A percentile compares a stretch with the other conserved stretches of the same genome.
phyloP scores from a whole-genome alignment of 2,797 vertebrate species.

The Rhinichthys osculus region DNA sequence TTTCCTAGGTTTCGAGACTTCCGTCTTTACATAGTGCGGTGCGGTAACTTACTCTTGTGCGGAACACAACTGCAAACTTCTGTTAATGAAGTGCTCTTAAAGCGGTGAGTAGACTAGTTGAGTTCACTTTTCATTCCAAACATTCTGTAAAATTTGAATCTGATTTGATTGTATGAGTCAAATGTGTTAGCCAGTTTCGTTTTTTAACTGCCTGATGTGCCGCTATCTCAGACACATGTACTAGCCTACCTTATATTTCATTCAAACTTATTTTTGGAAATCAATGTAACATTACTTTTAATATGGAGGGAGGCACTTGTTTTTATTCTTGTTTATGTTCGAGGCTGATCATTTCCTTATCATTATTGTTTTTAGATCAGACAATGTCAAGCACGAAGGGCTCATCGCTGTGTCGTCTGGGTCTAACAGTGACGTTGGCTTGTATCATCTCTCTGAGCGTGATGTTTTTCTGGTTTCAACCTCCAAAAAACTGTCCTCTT shows the following conservation, averaged over 20 bases:
- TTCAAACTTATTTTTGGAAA: too few species aligned
- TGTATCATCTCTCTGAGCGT: background rate
- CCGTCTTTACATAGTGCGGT: background rate
- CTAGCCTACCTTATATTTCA: background rate
- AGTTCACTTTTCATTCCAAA: background rate
- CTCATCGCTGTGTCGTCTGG: background rate
- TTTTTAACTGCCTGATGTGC: background rate
- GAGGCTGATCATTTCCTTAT: background rate
- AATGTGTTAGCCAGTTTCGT: background rate
- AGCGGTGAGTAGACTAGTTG: background rate
- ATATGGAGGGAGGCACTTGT: background rate
- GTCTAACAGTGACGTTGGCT: background rate
- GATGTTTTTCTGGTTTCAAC: background rate
- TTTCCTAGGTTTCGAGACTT: background rate
- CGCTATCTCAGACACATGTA: background rate
- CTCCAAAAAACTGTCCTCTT: background rate
- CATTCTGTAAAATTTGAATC: background rate
- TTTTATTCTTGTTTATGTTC: background rate
- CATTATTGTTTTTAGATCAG: background rate
- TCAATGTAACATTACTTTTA: background rate
- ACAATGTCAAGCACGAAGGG: background rate
- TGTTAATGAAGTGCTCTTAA: background rate
- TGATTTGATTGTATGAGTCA: background rate
- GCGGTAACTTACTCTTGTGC: background rate
- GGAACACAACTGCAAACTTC: background rate